Conservation (phyloP, 1,140 invertebrate species). For the Hydropsyche tenuis region DNA sequence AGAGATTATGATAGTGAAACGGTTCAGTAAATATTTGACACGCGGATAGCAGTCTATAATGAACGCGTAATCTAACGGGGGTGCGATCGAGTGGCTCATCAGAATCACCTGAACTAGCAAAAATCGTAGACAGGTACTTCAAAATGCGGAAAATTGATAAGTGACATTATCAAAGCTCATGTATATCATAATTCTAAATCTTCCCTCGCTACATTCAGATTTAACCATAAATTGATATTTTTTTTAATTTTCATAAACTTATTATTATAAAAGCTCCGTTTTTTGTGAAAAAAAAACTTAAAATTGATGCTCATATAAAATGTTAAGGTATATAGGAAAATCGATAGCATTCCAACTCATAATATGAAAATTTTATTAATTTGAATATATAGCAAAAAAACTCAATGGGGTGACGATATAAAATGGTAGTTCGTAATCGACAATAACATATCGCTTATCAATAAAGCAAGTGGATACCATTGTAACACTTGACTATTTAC, state of each 20-base stretch:
- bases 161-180: background rate
- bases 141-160: background rate
- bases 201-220: too few species aligned
- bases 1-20: too few species aligned
- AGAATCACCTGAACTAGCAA: constrained; percentile 17
- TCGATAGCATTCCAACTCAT: too few species aligned
- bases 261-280: too few species aligned
- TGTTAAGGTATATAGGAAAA: too few species aligned
- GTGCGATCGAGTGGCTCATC: constrained; percentile 6
- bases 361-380: too few species aligned
- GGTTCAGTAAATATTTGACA: too few species aligned
- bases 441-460: constrained; percentile 24
- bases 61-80: background rate
- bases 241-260: too few species aligned
- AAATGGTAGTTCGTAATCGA: constrained; percentile 16
- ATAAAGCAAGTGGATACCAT: constrained; percentile 28
- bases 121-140: background rate
- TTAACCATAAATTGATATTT: background rate
- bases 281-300: too few species aligned
- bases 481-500: constrained; percentile 32
- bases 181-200: background rate
- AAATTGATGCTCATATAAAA: too few species aligned
- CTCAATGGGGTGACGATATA: background rate
- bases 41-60: background rate
- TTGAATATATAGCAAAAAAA: too few species aligned